These are phyloP conservation scores for Chlamydotis undulata DNA, from an alignment of 2,113 vertebrate genomes.

Conservation along the genomic window DNA sequence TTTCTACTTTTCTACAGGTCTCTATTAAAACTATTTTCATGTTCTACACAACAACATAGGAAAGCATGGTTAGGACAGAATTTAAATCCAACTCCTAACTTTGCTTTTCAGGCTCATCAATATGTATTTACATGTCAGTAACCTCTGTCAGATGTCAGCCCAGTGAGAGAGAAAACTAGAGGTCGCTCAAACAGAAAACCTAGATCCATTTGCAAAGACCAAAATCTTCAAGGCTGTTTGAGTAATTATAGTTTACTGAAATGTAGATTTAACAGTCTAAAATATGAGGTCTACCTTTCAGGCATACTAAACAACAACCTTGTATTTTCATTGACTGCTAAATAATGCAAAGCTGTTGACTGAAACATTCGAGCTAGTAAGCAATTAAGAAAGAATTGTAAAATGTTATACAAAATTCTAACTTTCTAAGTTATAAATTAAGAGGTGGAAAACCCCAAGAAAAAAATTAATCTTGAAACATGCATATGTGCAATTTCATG, in stretches of 20 bases:
- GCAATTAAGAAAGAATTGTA: background rate
- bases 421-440: background rate
- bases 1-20: background rate
- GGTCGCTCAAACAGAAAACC: background rate
- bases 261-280: background rate
- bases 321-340: background rate
- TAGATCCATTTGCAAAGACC: background rate
- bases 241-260: background rate
- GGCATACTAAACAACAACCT: background rate
- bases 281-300: background rate
- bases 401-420: background rate
- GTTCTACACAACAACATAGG: background rate
- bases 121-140: background rate
- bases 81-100: background rate
- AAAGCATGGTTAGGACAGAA: constrained; percentile 9
- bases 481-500: background rate
- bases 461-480: background rate
- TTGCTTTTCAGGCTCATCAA: background rate
- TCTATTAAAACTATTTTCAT: background rate
- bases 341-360: background rate
- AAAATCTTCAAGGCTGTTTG: background rate
- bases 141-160: background rate
- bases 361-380: background rate
- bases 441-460: background rate
- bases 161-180: background rate